These are phyloP conservation scores for Gallinago solitaria DNA, from an alignment of 2,797 vertebrate species.

Conservation along the genomic window DNA sequence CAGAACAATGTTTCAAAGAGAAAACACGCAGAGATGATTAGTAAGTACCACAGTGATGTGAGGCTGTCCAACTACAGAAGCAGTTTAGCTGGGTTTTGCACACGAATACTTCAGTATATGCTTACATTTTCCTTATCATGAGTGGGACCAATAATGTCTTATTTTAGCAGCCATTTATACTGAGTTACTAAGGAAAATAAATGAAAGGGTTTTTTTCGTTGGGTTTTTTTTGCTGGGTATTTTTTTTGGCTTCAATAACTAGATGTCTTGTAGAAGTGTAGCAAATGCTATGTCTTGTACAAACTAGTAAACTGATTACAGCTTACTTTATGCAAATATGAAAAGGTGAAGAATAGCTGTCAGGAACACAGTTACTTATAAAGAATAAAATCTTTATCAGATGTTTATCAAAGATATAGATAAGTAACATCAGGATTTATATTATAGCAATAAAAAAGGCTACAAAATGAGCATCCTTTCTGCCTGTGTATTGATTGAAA, in stretches of 20 bases:
- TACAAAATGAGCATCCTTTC: neutral
- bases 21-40: conserved; percentile 55
- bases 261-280: neutral
- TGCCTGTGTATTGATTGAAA: neutral
- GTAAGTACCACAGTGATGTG: conserved; percentile 15
- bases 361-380: neutral
- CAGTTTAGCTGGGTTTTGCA: neutral
- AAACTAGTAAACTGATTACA: neutral
- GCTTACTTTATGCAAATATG: neutral
- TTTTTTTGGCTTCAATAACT: neutral
- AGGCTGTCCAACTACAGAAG: conserved; percentile 21
- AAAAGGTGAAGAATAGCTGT: neutral
- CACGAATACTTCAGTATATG: neutral
- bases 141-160: conserved; percentile 5
- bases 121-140: conserved; percentile 48
- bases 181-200: conserved; percentile 27
- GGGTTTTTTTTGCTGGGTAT: neutral
- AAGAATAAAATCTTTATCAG: neutral
- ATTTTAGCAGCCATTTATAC: conserved; percentile 55
- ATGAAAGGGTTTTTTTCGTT: neutral
- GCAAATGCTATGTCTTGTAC: neutral
- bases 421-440: neutral
- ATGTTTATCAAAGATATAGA: neutral
- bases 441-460: neutral
- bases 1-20: conserved; percentile 64